Evolutionary conservation across 2,113 vertebrate species (phyloP), one percentile per base, ranked within the genome.

Genomic region (Muscicapa adusta): DNA sequence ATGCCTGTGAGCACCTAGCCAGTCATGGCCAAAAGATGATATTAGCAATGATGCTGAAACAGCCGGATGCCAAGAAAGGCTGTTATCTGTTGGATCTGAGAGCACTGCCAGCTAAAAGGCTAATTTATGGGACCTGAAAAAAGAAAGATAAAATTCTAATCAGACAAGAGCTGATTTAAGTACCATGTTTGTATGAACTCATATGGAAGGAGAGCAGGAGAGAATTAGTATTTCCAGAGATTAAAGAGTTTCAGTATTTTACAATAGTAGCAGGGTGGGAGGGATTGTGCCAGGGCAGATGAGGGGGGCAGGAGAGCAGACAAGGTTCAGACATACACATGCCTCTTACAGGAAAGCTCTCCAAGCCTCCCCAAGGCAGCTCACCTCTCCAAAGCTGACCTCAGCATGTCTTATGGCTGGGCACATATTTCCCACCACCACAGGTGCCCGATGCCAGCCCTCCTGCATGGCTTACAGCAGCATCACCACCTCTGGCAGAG

Each of bases 91-190:
- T 72, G 70, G 90, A 93, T 90, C 91, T 85, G 70, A 84, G 43
- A 92, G 85, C 87, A 47, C 51, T 66, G 63, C 82, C 78, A 88
- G 93, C 81, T 92, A 91, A 92, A 88, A 91, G 58, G 87, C 88
- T 95, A 88, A 95, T 94, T 94, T 89, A 94, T 58, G 84, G 75
- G 79, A 76, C 68, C 74, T 79, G 92, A 45, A 91, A 81, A 82
- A 79, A 84, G 53, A 48, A 90, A 92, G 80, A 89, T 72, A 93
- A 94, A 75, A 91, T 91, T 85, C 94, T 94, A 93, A 94, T 91
- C 91, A 88, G 85, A 81, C 43, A 80, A 83, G 80, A 63, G 75
- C 54, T 17, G 38, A 58, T 86, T 91, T 70, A 87, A 94, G 80
- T 74, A 63, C 51, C 43, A 22, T 1, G 10, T 42, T 72, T 8